Percentiles rank a stretch among this genome's conserved stretches.
These are phyloP conservation scores for Mormyrops boulengeri DNA, from an alignment of 2,797 vertebrate genomes.

Conservation along the genomic window DNA sequence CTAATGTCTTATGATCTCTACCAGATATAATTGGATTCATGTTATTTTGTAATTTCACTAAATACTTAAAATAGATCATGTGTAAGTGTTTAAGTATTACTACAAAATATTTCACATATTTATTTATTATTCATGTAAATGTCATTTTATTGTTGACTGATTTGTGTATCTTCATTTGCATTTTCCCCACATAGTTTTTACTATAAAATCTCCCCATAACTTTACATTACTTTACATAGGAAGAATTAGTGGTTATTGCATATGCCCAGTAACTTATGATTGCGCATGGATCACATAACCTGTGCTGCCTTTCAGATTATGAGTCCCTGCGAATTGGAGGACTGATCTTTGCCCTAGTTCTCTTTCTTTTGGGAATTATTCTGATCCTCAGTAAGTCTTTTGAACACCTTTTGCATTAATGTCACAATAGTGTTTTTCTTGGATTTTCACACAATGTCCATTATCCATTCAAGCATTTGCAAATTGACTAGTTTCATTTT, in stretches of 20 bases:
- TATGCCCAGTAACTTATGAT: background rate
- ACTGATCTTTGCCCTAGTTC: slow-evolving; percentile 71
- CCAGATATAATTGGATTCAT: background rate
- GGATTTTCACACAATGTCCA: no score
- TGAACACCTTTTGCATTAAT: background rate
- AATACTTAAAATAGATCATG: background rate
- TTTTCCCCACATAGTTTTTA: no score
- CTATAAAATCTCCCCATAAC: background rate
- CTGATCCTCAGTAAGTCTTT: slow-evolving; percentile 75
- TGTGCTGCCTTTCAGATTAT: slow-evolving; percentile 64
- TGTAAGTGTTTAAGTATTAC: background rate
- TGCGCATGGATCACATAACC: background rate
- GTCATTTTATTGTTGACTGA: background rate
- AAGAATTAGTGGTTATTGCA: background rate
- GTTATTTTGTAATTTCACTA: background rate
- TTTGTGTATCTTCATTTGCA: background rate
- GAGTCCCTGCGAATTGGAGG: slow-evolving; percentile 77
- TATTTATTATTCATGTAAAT: background rate
- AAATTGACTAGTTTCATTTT: background rate
- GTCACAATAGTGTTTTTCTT: background rate
- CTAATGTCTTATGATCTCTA: background rate
- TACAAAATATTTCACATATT: background rate
- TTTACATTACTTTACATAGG: background rate
- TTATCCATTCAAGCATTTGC: background rate
- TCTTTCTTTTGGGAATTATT: slow-evolving; percentile 77